Base-by-base conservation (phyloP, 2,888 invertebrate genomes). In the Zygogramma bicolorata region DNA sequence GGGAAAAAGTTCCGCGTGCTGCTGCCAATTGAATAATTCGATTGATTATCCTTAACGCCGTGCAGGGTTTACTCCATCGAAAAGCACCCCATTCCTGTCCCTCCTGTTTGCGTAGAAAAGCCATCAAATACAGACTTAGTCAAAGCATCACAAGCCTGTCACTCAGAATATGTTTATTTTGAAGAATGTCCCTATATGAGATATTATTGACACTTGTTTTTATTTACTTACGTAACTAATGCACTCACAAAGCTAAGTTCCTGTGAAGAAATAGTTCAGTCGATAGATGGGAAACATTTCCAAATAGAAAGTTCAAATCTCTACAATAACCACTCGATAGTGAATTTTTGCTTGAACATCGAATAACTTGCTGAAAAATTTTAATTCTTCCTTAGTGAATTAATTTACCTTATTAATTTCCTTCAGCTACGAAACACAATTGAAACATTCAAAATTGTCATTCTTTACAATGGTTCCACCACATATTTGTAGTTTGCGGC, bases 1-100 rank as follows among this genome's bases (percentile, higher is more conserved):
- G 15, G 49, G 63, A 49, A 49, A 63, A 63, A 63, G 13, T 63
- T 10, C 63, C 15, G 38, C 13, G 13, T 46, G 63, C 63, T 15
- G 46, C 46, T 46, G 49, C 46, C 63, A 49, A 63, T 63, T 46
- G 63, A 63, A 46, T 63, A 46, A 63, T 63, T 63, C 63, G 63
- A 63, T 63, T 63, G 63, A 63, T 63, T 42, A 49, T 15, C 63
- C 29, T 63, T 63, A 49, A 63, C 63, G 20, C 46, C 15, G 63
- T 63, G 46, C 63, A 63, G 18, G 46, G 63, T 63, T 42, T 46
- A 49, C 63, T 25, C 63, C 29, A 31, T 63, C 63, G 46, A 18
- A 46, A 31, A 40, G 18, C 63, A 29, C 46, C 46, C 63, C 15
- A 53, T 53, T 42, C 53, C 53, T 13, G 15, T 53, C 25, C 53